Evolutionary conservation across 2,797 vertebrate genomes (phyloP).

Genomic region (Anisognathus igniventris): DNA sequence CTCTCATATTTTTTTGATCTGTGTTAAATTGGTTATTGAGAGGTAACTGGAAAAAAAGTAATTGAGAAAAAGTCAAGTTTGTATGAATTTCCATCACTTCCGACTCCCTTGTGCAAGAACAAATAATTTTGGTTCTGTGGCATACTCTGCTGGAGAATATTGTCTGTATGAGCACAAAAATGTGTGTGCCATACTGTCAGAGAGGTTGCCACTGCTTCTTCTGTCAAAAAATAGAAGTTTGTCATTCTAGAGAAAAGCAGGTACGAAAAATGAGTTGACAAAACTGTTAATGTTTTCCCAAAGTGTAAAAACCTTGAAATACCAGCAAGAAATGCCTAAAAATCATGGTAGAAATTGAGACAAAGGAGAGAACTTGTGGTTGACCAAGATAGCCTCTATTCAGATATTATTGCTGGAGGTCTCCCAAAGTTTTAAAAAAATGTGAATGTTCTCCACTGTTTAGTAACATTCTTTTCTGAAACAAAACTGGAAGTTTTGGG

Average conservation of each 20-base stretch:
- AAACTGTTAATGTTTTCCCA: not conserved
- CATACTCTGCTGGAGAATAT: not conserved
- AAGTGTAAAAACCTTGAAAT: not conserved
- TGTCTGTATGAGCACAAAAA: not conserved
- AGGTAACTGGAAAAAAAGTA: not conserved
- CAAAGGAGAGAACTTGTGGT: not conserved
- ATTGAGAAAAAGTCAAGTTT: not conserved
- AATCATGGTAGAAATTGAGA: not conserved
- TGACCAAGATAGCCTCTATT: not conserved
- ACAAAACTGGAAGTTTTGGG: accelerated
- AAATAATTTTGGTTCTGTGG: not conserved
- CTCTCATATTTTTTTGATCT: not conserved
- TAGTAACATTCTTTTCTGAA: not conserved
- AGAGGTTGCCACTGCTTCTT: not conserved
- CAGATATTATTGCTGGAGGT: not conserved
- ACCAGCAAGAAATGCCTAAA: not conserved
- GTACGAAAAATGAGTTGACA: not conserved
- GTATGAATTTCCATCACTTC: not conserved
- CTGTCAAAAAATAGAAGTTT: not conserved
- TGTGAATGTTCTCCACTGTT: not conserved
- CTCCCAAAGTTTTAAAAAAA: not conserved
- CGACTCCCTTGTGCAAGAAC: accelerated
- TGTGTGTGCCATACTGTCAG: not conserved
- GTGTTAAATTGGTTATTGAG: not conserved
- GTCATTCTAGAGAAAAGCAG: not conserved